Base-by-base conservation (phyloP, 2,113 vertebrate genomes). In the Scolopax mira region DNA sequence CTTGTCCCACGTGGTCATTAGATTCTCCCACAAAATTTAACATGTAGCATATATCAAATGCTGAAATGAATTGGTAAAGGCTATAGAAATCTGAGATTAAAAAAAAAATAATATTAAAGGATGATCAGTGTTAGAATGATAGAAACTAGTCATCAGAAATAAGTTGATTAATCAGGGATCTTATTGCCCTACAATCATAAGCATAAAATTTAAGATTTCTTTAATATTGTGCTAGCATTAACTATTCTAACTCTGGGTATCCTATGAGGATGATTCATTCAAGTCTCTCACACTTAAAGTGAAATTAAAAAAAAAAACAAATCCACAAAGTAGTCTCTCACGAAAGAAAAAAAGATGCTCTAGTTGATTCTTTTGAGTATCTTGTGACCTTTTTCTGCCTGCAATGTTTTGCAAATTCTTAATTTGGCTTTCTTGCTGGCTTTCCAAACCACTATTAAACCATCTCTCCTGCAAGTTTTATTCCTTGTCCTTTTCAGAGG, bases 21-120 rank as follows among this genome's bases (percentile, higher is more conserved):
- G 48, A 30, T 67, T 72, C 14, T 31, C 23, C 30, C 14, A 19
- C 17, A 60, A 54, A 91, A 51, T 54, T 48, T 60, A 64, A 42
- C 9, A 3, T 0, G 9, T 6, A n/a, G 11, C 3, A 3, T 15
- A 21, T 31, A 21, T 15, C 19, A 46, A 70, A 66, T 18, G 4
- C 10, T 66, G 66, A 23, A 79, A 30, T 7, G 9, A 25, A 30
- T 31, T 46, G 23, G 24, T 13, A 72, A 58, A 70, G 6, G 18
- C 24, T 39, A 14, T 1, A 42, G 24, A 4, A 54, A 37, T 14
- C 9, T 18, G 17, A 54, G 9, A 13, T 3, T 25, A 13, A 6
- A 37, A 22, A 55, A 55, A 52, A 62, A 22, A 48, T 9, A 48
- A 67, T 11, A 67, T 11, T n/a, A 11, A 27, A 33, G 8, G 13